phyloP scores from a whole-genome alignment of 2,797 vertebrate genomes.

The Schizopygopsis pylzovi region DNA sequence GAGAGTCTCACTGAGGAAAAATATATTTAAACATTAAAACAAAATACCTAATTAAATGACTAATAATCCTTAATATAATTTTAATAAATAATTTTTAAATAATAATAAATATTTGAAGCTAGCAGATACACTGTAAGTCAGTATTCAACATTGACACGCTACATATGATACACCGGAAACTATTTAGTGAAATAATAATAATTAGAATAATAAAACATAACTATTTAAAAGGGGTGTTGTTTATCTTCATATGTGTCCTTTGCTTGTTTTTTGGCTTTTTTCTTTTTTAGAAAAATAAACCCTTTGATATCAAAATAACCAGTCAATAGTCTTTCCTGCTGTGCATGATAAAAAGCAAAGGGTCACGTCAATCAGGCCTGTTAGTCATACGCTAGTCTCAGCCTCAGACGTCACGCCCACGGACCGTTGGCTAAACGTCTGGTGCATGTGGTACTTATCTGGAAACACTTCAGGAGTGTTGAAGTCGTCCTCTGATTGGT shows the following conservation, averaged over 20 bases:
- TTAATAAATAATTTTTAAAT: background rate
- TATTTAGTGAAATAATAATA: background rate
- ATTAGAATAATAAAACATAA: background rate
- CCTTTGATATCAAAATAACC: slow-evolving; percentile 66
- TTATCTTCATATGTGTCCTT: slow-evolving; percentile 53
- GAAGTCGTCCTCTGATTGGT: no score
- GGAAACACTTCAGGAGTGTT: no score
- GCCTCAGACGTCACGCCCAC: no score
- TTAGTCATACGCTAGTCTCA: background rate
- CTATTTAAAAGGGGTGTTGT: slow-evolving; percentile 23
- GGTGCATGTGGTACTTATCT: no score
- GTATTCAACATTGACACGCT: background rate
- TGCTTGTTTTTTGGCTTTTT: slow-evolving; percentile 39
- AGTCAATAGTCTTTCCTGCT: slow-evolving; percentile 48
- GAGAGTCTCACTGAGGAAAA: background rate
- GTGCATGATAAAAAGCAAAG: slow-evolving; percentile 45
- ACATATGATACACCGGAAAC: background rate
- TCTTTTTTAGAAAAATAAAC: slow-evolving; percentile 69
- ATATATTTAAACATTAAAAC: background rate
- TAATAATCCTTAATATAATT: slow-evolving; percentile 42
- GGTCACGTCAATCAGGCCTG: background rate
- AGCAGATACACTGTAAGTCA: background rate
- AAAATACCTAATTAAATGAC: background rate
- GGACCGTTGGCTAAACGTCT: no score
- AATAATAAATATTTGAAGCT: background rate